A percentile compares a stretch with the other conserved stretches of the same genome.
phyloP scores from a whole-genome alignment of 2,797 vertebrate species.

The Eleutherodactylus coqui region DNA sequence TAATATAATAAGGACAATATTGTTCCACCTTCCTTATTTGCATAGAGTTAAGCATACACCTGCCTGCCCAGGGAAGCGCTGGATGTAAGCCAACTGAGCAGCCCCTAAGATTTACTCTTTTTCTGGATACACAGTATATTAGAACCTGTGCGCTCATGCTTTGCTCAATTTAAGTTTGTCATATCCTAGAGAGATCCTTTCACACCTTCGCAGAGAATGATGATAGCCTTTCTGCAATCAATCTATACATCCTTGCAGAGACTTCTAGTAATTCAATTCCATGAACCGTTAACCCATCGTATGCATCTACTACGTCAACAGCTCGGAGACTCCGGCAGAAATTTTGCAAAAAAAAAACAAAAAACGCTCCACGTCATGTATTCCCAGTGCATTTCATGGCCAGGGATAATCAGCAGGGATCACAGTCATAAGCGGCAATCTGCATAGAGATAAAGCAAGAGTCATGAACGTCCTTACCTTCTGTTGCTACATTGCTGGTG shows the following conservation, averaged over 20 bases:
- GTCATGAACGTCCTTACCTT: constrained; percentile 39
- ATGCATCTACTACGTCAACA: background rate
- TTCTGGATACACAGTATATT: background rate
- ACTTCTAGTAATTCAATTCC: background rate
- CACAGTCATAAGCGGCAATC: background rate
- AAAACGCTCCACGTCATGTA: background rate
- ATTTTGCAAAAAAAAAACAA: background rate
- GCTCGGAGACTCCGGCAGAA: background rate
- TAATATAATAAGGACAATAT: too few relatives aligned
- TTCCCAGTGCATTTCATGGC: background rate
- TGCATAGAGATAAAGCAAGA: background rate
- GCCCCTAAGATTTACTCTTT: background rate
- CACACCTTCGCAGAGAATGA: background rate
- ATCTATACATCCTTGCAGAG: background rate
- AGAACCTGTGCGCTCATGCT: background rate
- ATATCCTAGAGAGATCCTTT: background rate
- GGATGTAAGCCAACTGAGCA: background rate
- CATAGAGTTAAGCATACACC: too few relatives aligned
- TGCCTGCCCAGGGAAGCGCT: too few relatives aligned
- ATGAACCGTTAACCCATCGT: background rate
- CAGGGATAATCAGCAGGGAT: background rate
- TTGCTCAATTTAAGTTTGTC: background rate
- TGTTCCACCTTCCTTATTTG: too few relatives aligned
- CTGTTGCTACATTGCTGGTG: constrained; percentile 13
- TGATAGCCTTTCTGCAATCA: background rate